These are phyloP conservation scores for Teleogryllus occipitalis DNA, from an alignment of 1,140 invertebrate genomes.

Conservation along the genomic window DNA sequence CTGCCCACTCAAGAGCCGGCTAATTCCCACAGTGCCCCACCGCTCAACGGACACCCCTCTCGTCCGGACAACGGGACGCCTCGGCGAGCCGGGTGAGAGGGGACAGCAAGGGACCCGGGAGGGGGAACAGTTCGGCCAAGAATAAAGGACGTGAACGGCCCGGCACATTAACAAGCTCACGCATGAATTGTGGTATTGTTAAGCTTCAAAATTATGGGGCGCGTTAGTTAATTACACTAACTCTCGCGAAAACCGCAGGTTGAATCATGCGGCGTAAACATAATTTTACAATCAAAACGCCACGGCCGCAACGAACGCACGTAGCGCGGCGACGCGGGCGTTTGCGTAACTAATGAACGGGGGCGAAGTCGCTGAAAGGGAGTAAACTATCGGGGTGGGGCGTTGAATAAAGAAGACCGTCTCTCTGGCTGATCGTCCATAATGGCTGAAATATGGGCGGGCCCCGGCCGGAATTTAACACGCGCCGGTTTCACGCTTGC, in stretches of 20 bases:
- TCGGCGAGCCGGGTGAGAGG: too few species aligned
- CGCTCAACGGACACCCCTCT: not conserved
- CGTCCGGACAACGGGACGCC: too few species aligned
- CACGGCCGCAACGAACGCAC: not conserved
- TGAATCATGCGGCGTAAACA: not conserved
- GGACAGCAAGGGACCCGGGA: too few species aligned
- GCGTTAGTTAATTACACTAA: not conserved
- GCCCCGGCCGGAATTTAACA: too few species aligned
- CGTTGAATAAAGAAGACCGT: not conserved
- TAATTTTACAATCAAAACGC: not conserved
- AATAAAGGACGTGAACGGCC: not conserved
- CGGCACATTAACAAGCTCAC: not conserved
- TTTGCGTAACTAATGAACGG: not conserved
- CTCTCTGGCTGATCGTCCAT: too few species aligned
- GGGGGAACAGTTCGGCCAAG: not conserved
- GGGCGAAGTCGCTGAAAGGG: not conserved
- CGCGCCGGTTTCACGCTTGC: too few species aligned
- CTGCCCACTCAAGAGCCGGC: not conserved
- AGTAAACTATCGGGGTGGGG: not conserved
- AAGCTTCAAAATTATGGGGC: not conserved
- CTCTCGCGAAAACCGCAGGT: not conserved
- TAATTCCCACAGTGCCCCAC: not conserved
- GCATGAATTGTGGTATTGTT: slow-evolving; percentile 4
- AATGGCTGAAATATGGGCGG: too few species aligned
- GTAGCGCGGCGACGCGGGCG: not conserved